Base-by-base conservation (phyloP, 2,888 invertebrate genomes). In the Auanema freiburgensis region DNA sequence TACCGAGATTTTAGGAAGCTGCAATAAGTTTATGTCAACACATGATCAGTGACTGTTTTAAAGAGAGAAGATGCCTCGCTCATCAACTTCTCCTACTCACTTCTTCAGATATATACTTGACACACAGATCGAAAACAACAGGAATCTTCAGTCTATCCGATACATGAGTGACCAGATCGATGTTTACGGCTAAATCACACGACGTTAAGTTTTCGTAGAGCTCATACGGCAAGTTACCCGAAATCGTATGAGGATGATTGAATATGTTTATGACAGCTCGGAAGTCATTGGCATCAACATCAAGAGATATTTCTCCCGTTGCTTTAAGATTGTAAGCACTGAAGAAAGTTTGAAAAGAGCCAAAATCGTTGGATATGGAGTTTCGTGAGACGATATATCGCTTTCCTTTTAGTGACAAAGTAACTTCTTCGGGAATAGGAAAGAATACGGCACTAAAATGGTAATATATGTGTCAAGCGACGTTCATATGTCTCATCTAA, bases 1-100 rank as follows among this genome's bases (percentile, higher is more conserved):
- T n/a, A 71, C 24, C 16, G 68, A 71, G 16, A 25, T 12, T 24
- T 59, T 51, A 6, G 72, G 65, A 18, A 72, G 55, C 70, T 72
- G 55, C 43, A 64, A 57, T 55, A 51, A 4, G 33, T 33, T 33
- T 33, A 33, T 8, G 3, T 33, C 33, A 33, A 5, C 33, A 33
- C 33, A 33, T 8, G 4, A 33, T 8, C 33, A 33, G 4, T 8
- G 33, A 33, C 33, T 5, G 33, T 8, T n/a, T n/a, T n/a, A n/a
- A 33, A 33, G 33, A 33, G 33, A 33, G 33, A 8, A 8, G 33
- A 33, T 33, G 33, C 33, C 33, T 33, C n/a, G n/a, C n/a, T n/a
- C 40, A 58, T 11, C 10, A 8, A 6, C 41, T 57, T 25, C 33
- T 46, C 1, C 2, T 41, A 8, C 60, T n/a, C 16, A 63, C 66